These are phyloP conservation scores for Andrena bucephala DNA, from an alignment of 2,888 invertebrate genomes.

Conservation along the genomic window DNA sequence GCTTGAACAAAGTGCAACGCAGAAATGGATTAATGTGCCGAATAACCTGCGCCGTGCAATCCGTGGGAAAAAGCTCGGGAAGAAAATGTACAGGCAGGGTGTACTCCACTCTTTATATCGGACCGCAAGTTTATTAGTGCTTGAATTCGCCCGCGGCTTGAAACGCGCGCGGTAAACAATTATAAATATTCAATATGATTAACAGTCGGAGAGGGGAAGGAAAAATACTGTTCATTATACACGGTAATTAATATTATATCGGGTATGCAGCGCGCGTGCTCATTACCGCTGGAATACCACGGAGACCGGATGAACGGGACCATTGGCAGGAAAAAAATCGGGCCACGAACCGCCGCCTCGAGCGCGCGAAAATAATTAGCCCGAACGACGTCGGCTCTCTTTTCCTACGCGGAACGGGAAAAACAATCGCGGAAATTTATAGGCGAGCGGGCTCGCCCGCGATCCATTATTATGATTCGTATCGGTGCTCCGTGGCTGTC, in stretches of 20 bases:
- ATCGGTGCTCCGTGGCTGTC: constrained; percentile 16
- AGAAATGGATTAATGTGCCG: too few relatives aligned
- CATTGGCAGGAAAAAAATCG: constrained; percentile 48
- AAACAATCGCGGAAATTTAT: constrained; percentile 49
- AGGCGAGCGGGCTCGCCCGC: constrained; percentile 5
- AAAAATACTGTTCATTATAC: constrained; percentile 40
- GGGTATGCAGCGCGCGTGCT: constrained; percentile 2
- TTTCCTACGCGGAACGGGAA: background rate
- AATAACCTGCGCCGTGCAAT: background rate
- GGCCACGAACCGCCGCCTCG: constrained; percentile 8
- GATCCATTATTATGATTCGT: constrained; percentile 12
- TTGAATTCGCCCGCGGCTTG: constrained; percentile 17
- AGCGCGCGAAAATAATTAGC: constrained; percentile 51
- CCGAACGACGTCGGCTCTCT: background rate
- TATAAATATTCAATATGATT: constrained; percentile 55
- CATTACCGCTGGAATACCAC: constrained; percentile 19
- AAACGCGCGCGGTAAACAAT: constrained; percentile 27
- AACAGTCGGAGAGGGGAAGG: constrained; percentile 17
- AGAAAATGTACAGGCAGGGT: background rate
- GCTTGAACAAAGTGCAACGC: too few relatives aligned
- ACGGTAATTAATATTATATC: constrained; percentile 58
- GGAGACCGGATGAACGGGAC: constrained; percentile 12
- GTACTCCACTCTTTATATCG: background rate
- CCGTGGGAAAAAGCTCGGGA: background rate
- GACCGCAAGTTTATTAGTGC: constrained; percentile 6